These are phyloP conservation scores for Neodontobutis hainanensis DNA, from an alignment of 2,113 vertebrate species.

Conservation along the genomic window DNA sequence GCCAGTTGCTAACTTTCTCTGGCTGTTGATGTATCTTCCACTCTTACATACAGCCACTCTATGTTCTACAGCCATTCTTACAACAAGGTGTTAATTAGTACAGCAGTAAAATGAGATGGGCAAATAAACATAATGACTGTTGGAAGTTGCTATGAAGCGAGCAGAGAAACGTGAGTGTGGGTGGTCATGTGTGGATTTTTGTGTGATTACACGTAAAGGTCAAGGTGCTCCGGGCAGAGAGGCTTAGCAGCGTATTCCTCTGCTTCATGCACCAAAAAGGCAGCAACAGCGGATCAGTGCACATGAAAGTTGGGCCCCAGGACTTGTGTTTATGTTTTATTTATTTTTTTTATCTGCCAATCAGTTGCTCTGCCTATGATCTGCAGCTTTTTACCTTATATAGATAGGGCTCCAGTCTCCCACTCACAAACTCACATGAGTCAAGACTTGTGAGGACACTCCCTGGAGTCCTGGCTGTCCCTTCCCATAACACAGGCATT, in stretches of 20 bases:
- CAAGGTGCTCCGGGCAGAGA: conserved; percentile 16
- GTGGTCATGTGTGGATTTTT: background rate
- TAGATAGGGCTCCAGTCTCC: conserved; percentile 41
- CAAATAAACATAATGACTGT: conserved; percentile 1
- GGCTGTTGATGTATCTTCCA: background rate
- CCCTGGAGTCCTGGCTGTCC: conserved; percentile 39
- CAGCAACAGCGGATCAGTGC: conserved; percentile 18
- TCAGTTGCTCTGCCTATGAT: conserved; percentile 41
- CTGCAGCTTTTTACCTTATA: conserved; percentile 61
- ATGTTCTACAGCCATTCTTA: background rate
- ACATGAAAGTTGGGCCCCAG: conserved; percentile 61
- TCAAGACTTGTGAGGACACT: conserved; percentile 34
- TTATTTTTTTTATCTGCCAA: conserved; percentile 63
- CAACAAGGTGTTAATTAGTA: conserved; percentile 1
- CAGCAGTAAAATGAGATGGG: background rate
- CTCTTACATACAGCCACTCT: too few relatives aligned
- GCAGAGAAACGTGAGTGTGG: background rate
- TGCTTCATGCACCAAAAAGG: conserved; percentile 8
- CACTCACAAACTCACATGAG: conserved; percentile 30
- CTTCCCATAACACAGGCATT: conserved; percentile 58
- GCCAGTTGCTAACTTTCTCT: background rate
- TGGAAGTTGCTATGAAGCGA: background rate
- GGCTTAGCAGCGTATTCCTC: conserved; percentile 16
- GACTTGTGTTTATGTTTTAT: conserved; percentile 66
- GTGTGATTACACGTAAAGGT: background rate